Percentiles rank a stretch among this genome's conserved stretches.
Evolutionary conservation across 1,140 invertebrate genomes (phyloP).

Genomic region (Littorina saxatilis): DNA sequence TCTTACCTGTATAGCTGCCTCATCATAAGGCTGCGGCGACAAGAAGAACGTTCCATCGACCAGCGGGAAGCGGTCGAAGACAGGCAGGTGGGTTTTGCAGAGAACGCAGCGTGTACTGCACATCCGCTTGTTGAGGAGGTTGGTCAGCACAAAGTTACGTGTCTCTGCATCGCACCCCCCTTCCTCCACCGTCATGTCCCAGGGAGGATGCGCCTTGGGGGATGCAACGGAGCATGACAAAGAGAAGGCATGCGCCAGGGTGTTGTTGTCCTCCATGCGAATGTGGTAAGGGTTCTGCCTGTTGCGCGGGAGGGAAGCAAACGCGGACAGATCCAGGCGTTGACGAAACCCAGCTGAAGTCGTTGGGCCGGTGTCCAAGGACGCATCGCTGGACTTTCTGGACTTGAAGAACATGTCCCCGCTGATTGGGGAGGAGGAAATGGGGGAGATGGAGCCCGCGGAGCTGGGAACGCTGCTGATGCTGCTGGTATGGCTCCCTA

Average conservation of each 20-base stretch:
- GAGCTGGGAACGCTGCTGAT: slow-evolving; percentile 75
- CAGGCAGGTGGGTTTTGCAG: slow-evolving; percentile 90
- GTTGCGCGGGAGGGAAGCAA: slow-evolving; percentile 93
- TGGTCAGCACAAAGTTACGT: slow-evolving; percentile 73
- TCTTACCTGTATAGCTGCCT: slow-evolving; percentile 76
- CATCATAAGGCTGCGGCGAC: slow-evolving; percentile 81
- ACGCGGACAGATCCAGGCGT: slow-evolving; percentile 94
- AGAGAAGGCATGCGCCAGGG: slow-evolving; percentile 70
- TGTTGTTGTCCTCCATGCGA: slow-evolving; percentile 97
- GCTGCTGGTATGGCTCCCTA: slow-evolving; percentile 78
- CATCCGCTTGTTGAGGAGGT: slow-evolving; percentile 67
- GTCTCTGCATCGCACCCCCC: slow-evolving; percentile 89
- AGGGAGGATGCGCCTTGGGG: not conserved
- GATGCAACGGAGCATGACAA: not conserved
- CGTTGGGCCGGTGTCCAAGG: slow-evolving; percentile 35
- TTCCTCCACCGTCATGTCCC: not conserved
- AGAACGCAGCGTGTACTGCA: slow-evolving; percentile 80
- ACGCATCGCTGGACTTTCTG: slow-evolving; percentile 74
- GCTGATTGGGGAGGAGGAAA: slow-evolving; percentile 55
- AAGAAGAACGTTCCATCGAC: slow-evolving; percentile 98
- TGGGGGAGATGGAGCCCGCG: slow-evolving; percentile 65
- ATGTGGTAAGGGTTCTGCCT: slow-evolving; percentile 93
- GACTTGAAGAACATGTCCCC: slow-evolving; percentile 44
- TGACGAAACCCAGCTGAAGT: slow-evolving; percentile 76
- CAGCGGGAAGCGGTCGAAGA: slow-evolving; percentile 97